Base-by-base conservation (phyloP, 2,113 vertebrate species). In the Albula goreensis region DNA sequence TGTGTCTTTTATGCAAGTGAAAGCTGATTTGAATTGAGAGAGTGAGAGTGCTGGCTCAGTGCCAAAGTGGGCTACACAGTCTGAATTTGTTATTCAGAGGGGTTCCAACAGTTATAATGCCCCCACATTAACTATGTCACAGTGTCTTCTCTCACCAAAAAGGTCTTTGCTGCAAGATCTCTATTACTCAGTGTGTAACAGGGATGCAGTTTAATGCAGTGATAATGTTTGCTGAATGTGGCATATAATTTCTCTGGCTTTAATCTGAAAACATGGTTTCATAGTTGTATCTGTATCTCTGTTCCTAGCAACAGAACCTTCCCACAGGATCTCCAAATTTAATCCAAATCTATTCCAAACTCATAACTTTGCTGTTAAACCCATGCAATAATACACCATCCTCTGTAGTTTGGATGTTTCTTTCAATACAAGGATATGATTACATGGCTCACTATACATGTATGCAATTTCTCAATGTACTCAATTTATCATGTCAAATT, bases 51-150 rank as follows among this genome's bases (percentile, higher is more conserved):
- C 22, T 74, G 70, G 70, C 70, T 74, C n/a, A 25, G 10, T 74
- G 70, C 70, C 70, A 74, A n/a, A 74, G 22, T 31, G 10, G 70
- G 70, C 70, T 74, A 74, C 70, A 74, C 70, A 74, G 70, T 74
- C 70, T 74, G 70, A 74, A 74, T n/a, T 31, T 31, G 70, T 74
- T 74, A 74, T 74, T 74, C n/a, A 74, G 70, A 74, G 22, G 70
- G 70, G 70, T 7, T 74, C 31, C 70, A 41, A 56, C 53, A 74
- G n/a, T 10, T 74, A 31, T 74, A 31, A 25, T 74, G 22, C 70
- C 70, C 70, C 70, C 70, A 74, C 70, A 74, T 74, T 74, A 31
- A 74, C n/a, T 74, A n/a, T 74, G 70, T 74, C n/a, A 31, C 70
- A 74, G n/a, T 74, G 70, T 74, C n/a, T n/a, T 74, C n/a, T 25